Evolutionary conservation across 2,113 vertebrate species (phyloP).

Genomic region (Poecile atricapillus): DNA sequence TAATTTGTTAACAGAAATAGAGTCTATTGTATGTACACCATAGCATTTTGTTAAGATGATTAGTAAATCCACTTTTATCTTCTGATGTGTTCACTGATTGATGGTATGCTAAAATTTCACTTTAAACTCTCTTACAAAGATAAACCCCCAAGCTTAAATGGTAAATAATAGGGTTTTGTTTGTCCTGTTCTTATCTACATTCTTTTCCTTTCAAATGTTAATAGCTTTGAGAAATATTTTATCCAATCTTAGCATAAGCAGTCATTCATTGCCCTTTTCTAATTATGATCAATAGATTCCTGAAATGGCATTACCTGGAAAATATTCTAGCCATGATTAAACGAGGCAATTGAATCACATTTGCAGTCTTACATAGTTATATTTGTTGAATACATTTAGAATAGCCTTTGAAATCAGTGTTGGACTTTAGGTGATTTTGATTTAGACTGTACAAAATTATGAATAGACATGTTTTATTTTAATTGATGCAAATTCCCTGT

Average conservation of each 20-base stretch:
- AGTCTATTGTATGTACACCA: not conserved
- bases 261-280: not conserved
- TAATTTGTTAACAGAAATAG: not conserved
- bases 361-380: not conserved
- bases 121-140: not conserved
- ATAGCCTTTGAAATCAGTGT: not conserved
- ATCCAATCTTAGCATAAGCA: not conserved
- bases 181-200: not conserved
- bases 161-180: not conserved
- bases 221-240: not conserved
- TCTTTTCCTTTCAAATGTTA: constrained; percentile 8
- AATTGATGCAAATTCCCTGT: not conserved
- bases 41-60: not conserved
- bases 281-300: not conserved
- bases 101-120: not conserved
- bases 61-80: not conserved
- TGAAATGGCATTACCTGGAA: not conserved
- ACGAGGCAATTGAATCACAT: not conserved
- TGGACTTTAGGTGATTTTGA: not conserved
- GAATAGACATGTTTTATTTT: not conserved
- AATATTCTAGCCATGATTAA: not conserved
- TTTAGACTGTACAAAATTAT: not conserved
- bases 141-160: not conserved
- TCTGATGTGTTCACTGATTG: not conserved
- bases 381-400: not conserved